Conservation (phyloP, 1,140 invertebrate genomes). For the Oscheius sp. region DNA sequence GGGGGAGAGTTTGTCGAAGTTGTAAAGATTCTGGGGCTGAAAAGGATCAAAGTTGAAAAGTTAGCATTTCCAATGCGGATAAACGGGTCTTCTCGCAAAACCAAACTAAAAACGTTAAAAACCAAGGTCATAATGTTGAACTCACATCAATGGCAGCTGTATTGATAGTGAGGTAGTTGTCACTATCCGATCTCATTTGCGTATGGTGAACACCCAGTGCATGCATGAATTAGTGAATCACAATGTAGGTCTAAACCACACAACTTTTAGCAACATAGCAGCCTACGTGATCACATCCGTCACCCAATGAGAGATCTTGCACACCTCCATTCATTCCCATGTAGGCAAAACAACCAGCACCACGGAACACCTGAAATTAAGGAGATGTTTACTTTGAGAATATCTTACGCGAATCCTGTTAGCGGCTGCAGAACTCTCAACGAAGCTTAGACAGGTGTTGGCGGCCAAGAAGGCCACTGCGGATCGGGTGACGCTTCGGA, state of each 20-base stretch:
- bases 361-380: slow-evolving; percentile 9
- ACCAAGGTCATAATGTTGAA: neutral
- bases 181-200: slow-evolving; percentile 24
- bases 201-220: slow-evolving; percentile 22
- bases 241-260: no score
- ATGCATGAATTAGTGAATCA: slow-evolving; percentile 8
- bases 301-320: slow-evolving; percentile 19
- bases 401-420: neutral
- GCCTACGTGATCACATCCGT: slow-evolving; percentile 16
- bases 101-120: no score
- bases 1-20: slow-evolving; percentile 19
- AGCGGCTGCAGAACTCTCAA: slow-evolving; percentile 3
- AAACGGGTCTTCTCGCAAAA: no score
- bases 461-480: neutral
- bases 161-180: slow-evolving; percentile 12
- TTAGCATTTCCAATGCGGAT: no score
- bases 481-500: neutral
- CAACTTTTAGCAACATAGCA: no score
- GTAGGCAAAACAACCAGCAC: slow-evolving; percentile 22
- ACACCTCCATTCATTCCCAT: slow-evolving; percentile 27
- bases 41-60: neutral
- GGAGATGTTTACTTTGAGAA: neutral
- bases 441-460: neutral
- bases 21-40: neutral
- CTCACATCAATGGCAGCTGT: neutral